Evolutionary conservation across 2,797 vertebrate genomes (phyloP).

Genomic region (Acipenser ruthenus): DNA sequence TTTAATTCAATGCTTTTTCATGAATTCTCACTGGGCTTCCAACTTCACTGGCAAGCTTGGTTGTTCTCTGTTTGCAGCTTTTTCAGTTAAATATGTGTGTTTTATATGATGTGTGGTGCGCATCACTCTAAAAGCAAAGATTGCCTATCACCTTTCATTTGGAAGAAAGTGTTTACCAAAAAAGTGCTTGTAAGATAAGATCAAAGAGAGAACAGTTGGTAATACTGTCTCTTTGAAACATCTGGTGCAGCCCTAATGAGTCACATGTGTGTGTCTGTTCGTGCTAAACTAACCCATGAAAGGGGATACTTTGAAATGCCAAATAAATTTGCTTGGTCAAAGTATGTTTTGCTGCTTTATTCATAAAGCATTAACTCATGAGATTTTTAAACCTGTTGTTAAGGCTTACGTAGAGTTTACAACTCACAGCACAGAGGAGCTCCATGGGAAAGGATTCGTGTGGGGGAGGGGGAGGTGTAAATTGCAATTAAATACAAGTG

Average conservation of each 20-base stretch:
- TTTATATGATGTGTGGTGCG: conserved; percentile 17
- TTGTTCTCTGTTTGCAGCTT: conserved; percentile 8
- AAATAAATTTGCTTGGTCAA: no score
- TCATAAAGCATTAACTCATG: no score
- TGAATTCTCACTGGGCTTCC: conserved; percentile 30
- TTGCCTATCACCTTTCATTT: conserved; percentile 44
- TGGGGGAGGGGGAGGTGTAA: no score
- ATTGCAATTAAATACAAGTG: no score
- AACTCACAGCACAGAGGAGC: no score
- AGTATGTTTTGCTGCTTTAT: no score
- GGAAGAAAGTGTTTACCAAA: conserved; percentile 28
- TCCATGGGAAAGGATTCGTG: no score
- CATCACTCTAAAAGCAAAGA: conserved; percentile 24
- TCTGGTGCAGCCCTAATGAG: conserved; percentile 56
- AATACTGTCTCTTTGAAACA: conserved; percentile 37
- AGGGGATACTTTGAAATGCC: no score
- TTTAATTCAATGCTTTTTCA: conserved; percentile 11
- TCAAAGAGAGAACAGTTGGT: conserved; percentile 55
- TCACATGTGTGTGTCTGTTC: conserved; percentile 15
- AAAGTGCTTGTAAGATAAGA: conserved; percentile 35
- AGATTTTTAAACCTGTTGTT: no score
- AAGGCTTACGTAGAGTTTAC: no score
- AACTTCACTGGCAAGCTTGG: conserved; percentile 32
- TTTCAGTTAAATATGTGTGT: conserved; percentile 4
- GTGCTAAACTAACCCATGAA: no score